These are phyloP conservation scores for Plebejus argus DNA, from an alignment of 2,888 invertebrate genomes.

Conservation along the genomic window DNA sequence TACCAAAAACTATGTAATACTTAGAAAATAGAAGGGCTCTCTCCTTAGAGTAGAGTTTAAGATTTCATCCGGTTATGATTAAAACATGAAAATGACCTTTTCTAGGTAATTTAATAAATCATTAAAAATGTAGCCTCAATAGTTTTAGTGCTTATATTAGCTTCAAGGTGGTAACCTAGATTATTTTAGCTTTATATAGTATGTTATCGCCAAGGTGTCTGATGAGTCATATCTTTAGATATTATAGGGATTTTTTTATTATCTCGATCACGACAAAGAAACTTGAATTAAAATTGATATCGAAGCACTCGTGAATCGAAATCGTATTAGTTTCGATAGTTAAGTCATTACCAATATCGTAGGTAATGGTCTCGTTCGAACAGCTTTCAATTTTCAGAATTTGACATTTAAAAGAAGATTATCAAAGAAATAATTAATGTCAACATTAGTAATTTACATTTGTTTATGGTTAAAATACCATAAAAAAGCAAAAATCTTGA, in stretches of 20 bases:
- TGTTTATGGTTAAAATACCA: background rate
- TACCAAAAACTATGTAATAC: too few species aligned
- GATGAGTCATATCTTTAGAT: background rate
- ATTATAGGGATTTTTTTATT: background rate
- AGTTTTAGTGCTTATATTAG: background rate
- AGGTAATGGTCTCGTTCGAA: background rate
- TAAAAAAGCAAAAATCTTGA: background rate
- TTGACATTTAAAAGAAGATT: background rate
- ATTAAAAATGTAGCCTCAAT: background rate
- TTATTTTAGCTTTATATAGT: constrained; percentile 13
- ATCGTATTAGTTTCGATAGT: background rate
- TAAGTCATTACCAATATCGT: background rate
- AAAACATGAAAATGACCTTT: background rate
- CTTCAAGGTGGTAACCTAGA: constrained; percentile 9
- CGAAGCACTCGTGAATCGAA: too few species aligned
- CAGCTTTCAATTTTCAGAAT: background rate
- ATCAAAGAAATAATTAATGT: background rate
- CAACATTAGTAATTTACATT: background rate
- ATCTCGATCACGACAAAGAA: background rate
- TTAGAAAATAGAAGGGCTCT: too few species aligned
- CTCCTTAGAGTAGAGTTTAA: too few species aligned
- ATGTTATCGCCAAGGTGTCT: background rate
- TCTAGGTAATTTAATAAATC: background rate
- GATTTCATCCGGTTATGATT: background rate
- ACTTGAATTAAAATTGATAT: background rate